Evolutionary conservation across 2,797 vertebrate genomes (phyloP), one percentile per base, ranked within the genome.

Genomic region (Morus bassanus): DNA sequence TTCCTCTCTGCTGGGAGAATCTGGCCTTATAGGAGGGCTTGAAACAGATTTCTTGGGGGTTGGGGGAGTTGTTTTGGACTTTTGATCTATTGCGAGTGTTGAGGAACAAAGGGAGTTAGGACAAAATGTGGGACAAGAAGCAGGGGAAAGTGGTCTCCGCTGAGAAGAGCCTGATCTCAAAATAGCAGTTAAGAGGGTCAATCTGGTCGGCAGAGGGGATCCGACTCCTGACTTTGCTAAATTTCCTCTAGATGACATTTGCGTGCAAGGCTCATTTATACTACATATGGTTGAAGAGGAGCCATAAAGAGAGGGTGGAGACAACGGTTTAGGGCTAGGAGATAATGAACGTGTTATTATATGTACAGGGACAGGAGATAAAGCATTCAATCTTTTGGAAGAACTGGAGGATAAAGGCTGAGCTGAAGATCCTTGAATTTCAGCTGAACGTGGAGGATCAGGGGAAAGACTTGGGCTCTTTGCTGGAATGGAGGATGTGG

Each of bases 101-200:
- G 97, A 98, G 31, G 97, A 98, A 45, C 85, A 56, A 60, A 96
- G 94, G 37, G 97, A 98, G 41, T 82, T 93, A 54, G 97, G 94
- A 61, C 98, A 98, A 91, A 97, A 97, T 0, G 97, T 97, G 68
- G 97, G 97, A 69, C 96, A 98, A 63, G 98, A 97, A 31, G 96
- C 95, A 91, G 98, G 98, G 67, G 96, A 98, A 63, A 96, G 75
- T 0, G 97, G 94, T 85, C 98, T 98, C 35, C 51, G 81, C 39
- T 97, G 97, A 93, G 97, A 95, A 80, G 96, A 97, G 7, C 96
- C 99, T 92, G 99, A 99, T 92, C 98, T 99, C 51, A 99, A 98
- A 94, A 99, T 99, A 84, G 99, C 99, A 7, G 99, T 99, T 90
- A 99, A 98, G 41, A 99, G 98, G 73, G 99, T 99, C 61, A 99